Evolutionary conservation across 1,140 invertebrate genomes (phyloP), one percentile per base, ranked within the genome.

Genomic region (Pseudomyrmex pallidus): DNA sequence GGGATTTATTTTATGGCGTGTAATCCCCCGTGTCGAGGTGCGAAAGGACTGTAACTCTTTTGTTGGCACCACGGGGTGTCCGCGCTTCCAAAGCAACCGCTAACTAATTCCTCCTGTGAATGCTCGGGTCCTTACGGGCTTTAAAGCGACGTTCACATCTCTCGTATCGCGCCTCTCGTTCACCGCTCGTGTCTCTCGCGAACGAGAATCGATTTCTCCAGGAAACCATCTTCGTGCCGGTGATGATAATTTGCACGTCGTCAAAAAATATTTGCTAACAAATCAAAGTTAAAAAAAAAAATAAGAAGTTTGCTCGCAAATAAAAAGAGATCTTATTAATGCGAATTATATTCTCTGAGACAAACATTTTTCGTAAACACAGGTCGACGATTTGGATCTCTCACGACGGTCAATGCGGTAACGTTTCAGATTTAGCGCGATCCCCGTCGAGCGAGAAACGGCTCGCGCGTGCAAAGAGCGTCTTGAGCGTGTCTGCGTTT

Each of bases 21-120:
- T 93, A 94, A 93, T 94, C 92, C 89, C 89, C 92, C 90, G 89
- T 92, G 91, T 92, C 57, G 92, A 94, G 93, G 93, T 93, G 93
- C 92, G 93, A 93, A 94, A 90, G 90, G 89, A 89, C 83, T 88
- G 90, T 93, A 93, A 93, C 91, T 93, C 93, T 93, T 93, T 93
- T 93, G 93, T 91, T 91, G 90, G 90, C 93, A 89, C 93, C 88
- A 87, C 91, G 92, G 93, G 93, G 92, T 89, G 93, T 92, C 92
- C 83, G 70, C 77, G 85, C 88, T 90, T 86, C 90, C 88, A 90
- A 90, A 92, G 90, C 92, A 90, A 90, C 91, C 88, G 91, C 91
- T 91, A 91, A 90, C 91, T 92, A 93, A 93, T 92, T 93, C 91
- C 90, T 90, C 90, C 86, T 83, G 83, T 89, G 90, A 91, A 91